Base-by-base conservation (phyloP, 2,888 invertebrate species). In the Caenorhabditis angaria region DNA sequence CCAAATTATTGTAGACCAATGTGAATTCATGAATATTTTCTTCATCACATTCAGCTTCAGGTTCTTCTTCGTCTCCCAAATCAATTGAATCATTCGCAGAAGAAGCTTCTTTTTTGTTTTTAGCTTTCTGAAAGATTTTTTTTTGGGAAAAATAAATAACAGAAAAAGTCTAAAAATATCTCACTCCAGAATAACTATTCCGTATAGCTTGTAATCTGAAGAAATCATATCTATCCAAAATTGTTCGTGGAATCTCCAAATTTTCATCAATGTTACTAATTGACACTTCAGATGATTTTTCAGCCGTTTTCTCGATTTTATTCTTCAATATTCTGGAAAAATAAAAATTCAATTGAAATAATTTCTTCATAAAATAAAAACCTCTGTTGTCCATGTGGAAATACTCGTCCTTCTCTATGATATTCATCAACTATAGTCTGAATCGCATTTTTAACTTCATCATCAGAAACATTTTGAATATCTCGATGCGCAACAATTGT, bases 361-460 rank as follows among this genome's bases (percentile, higher is more conserved):
- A 50, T 8, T 32, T 32, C 41, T 41, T n/a, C 35, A 35, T 10
- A 35, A 35, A 35, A 35, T 35, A 35, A 35, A 47, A 25, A 72
- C 69, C 80, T 65, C 28, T 69, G 62, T 61, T 83, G 83, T 32
- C 85, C 85, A 54, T 83, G 82, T 0, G 85, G 85, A 63, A 85
- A 85, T 2, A 84, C 76, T n/a, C 80, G 65, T 32, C 80, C 78
- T 54, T 85, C 83, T 20, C 63, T 71, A 47, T 80, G 62, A 64
- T 77, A 85, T 32, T 69, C 56, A 20, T 81, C 82, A 6, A 83
- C 67, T n/a, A 76, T 77, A 10, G 65, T 53, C 14, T 80, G 62
- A 35, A 85, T 81, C 8, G 70, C 80, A 27, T 75, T 72, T 18
- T 51, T n/a, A 1, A 85, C 77, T 51, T 74, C 72, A 1, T 66